Percentiles rank a stretch among this genome's conserved stretches.
These are phyloP conservation scores for Amphibalanus amphitrite DNA, from an alignment of 1,140 invertebrate species.

Conservation along the genomic window DNA sequence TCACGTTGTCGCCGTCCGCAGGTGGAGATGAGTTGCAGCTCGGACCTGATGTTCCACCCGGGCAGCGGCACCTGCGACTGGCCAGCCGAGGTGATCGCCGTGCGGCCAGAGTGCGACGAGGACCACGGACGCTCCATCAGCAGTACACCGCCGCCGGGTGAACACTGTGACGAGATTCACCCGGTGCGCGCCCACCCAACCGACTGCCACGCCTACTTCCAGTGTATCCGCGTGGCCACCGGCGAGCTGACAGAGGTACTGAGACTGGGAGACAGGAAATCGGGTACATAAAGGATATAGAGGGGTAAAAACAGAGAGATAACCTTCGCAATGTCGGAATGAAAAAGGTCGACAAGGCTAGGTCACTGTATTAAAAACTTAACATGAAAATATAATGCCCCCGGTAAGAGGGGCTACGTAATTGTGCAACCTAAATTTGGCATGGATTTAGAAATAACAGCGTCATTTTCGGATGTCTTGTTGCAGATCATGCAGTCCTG, in stretches of 20 bases:
- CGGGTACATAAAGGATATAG: too few relatives aligned
- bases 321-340: too few relatives aligned
- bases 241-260: not conserved
- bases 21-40: conserved; percentile 36
- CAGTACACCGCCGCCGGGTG: not conserved
- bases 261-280: too few relatives aligned
- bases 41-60: conserved; percentile 41
- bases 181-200: not conserved
- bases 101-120: conserved; percentile 38
- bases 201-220: not conserved
- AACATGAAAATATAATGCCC: too few relatives aligned
- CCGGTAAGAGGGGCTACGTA: too few relatives aligned
- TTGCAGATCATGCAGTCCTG: not conserved
- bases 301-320: too few relatives aligned
- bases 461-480: too few relatives aligned
- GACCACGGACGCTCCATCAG: conserved; percentile 4
- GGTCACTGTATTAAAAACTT: too few relatives aligned
- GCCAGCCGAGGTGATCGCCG: conserved; percentile 35
- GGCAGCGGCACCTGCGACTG: conserved; percentile 39
- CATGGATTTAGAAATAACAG: too few relatives aligned
- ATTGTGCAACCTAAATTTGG: too few relatives aligned
- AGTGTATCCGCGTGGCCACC: not conserved
- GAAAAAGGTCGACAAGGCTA: too few relatives aligned
- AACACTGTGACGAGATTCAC: conserved; percentile 10
- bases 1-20: conserved; percentile 21